Percentiles rank a stretch among this genome's conserved stretches.
These are phyloP conservation scores for Protonemura montana DNA, from an alignment of 2,888 invertebrate species.

Conservation along the genomic window DNA sequence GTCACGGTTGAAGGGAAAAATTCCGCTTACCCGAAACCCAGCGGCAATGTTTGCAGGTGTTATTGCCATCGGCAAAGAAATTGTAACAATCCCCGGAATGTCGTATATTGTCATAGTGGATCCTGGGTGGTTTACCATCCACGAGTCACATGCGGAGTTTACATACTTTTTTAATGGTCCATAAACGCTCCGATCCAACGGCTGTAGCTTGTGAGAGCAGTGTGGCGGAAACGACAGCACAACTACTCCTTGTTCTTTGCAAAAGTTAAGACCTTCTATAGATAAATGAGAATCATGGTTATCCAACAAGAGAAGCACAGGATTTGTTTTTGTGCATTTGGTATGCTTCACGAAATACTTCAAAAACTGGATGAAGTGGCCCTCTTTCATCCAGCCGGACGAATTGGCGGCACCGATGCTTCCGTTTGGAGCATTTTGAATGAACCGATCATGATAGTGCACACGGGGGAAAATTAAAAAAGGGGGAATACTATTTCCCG, in stretches of 20 bases:
- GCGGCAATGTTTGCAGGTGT: slow-evolving; percentile 49
- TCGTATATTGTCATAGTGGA: slow-evolving; percentile 54
- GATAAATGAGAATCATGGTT: slow-evolving; percentile 53
- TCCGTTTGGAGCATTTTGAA: slow-evolving; percentile 55
- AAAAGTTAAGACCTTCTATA: slow-evolving; percentile 52
- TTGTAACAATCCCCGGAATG: slow-evolving; percentile 42
- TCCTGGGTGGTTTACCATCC: slow-evolving; percentile 52
- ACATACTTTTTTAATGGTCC: slow-evolving; percentile 54
- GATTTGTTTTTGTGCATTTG: slow-evolving; percentile 48
- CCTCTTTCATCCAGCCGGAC: slow-evolving; percentile 53
- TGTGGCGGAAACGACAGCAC: slow-evolving; percentile 56
- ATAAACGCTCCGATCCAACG: slow-evolving; percentile 54
- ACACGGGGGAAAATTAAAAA: slow-evolving; percentile 55
- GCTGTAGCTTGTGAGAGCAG: slow-evolving; percentile 56
- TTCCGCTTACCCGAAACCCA: slow-evolving; percentile 50
- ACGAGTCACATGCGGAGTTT: slow-evolving; percentile 53
- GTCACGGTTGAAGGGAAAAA: slow-evolving; percentile 50
- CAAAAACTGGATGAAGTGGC: slow-evolving; percentile 51
- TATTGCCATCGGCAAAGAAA: slow-evolving; percentile 46
- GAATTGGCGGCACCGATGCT: slow-evolving; percentile 52
- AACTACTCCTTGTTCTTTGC: slow-evolving; percentile 54
- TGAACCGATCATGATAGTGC: slow-evolving; percentile 53
- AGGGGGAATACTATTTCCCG: slow-evolving; percentile 56
- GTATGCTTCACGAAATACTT: slow-evolving; percentile 52
- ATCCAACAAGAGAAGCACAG: slow-evolving; percentile 51